phyloP scores from a whole-genome alignment of 2,113 vertebrate species.

The Scartelaos histophorus region DNA sequence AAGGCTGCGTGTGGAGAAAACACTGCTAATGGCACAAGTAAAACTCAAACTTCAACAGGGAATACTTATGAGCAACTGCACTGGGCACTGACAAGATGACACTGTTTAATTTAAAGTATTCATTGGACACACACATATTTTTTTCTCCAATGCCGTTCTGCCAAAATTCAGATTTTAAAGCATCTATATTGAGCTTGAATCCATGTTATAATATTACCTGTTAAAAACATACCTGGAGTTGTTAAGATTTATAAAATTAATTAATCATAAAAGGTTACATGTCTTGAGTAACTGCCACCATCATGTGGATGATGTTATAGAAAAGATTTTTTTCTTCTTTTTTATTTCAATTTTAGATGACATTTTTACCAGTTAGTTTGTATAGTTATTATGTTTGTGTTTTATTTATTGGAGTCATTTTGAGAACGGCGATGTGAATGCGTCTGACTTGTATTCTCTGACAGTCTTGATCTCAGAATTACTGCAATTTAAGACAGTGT shows the following conservation, averaged over 20 bases:
- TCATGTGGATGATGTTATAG: too few species aligned
- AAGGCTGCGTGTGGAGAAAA: slow-evolving; percentile 5
- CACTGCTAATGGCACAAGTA: slow-evolving; percentile 6
- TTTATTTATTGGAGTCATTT: neutral
- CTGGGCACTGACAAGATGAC: neutral
- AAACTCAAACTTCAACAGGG: slow-evolving; percentile 1
- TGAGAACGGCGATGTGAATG: neutral
- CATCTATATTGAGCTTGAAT: too few species aligned
- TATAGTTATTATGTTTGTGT: neutral
- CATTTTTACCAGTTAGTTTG: neutral
- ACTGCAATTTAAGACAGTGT: slow-evolving; percentile 1
- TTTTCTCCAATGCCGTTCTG: too few species aligned
- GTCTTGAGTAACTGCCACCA: too few species aligned
- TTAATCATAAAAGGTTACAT: too few species aligned
- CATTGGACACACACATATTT: too few species aligned
- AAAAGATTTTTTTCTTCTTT: neutral
- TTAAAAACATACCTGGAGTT: too few species aligned
- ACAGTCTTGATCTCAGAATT: neutral
- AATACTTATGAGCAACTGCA: neutral
- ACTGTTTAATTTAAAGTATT: neutral
- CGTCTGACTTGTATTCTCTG: neutral
- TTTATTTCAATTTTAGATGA: neutral
- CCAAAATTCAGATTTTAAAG: too few species aligned
- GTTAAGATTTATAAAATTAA: too few species aligned
- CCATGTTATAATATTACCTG: too few species aligned